These are phyloP conservation scores for Oenanthe oenanthe DNA, from an alignment of 2,113 vertebrate species.

Conservation along the genomic window DNA sequence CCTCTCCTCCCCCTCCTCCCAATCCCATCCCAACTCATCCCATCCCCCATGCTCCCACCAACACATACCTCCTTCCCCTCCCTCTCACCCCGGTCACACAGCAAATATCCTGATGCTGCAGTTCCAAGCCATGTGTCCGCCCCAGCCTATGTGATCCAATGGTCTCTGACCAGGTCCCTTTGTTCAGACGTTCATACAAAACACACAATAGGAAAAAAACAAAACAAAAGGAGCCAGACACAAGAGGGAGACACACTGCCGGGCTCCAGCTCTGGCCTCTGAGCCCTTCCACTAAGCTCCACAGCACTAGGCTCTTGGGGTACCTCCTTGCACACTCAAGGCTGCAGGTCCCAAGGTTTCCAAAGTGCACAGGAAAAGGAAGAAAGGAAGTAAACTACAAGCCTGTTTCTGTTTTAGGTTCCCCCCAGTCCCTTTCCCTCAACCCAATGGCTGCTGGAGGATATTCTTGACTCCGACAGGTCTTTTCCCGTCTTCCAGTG, in stretches of 20 bases:
- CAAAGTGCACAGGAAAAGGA: constrained; percentile 56
- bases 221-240: constrained; percentile 67
- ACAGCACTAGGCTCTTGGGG: constrained; percentile 43
- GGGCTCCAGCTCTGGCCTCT: constrained; percentile 39
- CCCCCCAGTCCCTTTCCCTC: constrained; percentile 5
- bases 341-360: constrained; percentile 30
- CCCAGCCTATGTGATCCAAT: constrained; percentile 40
- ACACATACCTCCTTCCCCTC: constrained; percentile 54
- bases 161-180: constrained; percentile 60
- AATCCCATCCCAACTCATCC: constrained; percentile 21
- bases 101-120: constrained; percentile 65
- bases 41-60: constrained; percentile 61
- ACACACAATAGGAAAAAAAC: constrained; percentile 60
- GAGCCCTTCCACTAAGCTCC: constrained; percentile 41
- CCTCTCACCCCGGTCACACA: constrained; percentile 70
- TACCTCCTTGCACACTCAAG: constrained; percentile 11
- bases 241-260: constrained; percentile 46
- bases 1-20: background rate
- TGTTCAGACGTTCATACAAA: constrained; percentile 63
- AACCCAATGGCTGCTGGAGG: constrained; percentile 57
- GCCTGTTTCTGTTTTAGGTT: constrained; percentile 46
- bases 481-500: constrained; percentile 48
- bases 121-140: constrained; percentile 58
- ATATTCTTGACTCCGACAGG: constrained; percentile 49
- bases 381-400: constrained; percentile 57